Base-by-base conservation (phyloP, 2,797 vertebrate genomes). In the Denticeps clupeoides region DNA sequence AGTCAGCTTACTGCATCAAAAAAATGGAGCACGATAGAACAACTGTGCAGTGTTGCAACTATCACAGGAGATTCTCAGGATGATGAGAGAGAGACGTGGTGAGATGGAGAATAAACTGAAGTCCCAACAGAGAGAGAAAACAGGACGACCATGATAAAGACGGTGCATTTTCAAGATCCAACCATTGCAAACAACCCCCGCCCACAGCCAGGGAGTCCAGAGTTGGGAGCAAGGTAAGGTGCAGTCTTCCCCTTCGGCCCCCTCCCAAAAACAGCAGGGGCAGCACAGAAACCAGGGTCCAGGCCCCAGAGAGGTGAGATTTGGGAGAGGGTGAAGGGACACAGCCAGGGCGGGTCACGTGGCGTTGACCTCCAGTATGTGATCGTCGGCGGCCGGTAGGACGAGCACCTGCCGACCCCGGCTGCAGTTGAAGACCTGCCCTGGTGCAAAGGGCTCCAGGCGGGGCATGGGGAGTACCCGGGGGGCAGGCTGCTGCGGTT, bases 351-450 rank as follows among this genome's bases (percentile, higher is more conserved):
- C 12, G 40, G 45, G 84, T 98, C 94, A 98, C 79, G 94, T 98
- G 13, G 91, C 81, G 0, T 88, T 97, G 71, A 98, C 88, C 73
- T 98, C 93, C 60, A 97, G 83, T 66, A 97, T 86, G 10, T 96
- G 93, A 79, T 96, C 88, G 0, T 97, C 91, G 16, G 81, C 83
- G 73, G 88, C 79, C 47, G 94, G 94, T 60, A 97, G 79, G 66
- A 98, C 93, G 26, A 97, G 80, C 51, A 97, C 81, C 68, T 98
- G 94, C 53, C 49, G 77, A 0, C 86, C 75, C 0, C 69, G 65
- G 67, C 89, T 97, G 70, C 82, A 72, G 77, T 90, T 93, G 80
- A 91, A 93, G 56, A 96, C 87, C 78, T 98, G 92, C 8, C 92
- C 93, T 0, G 84, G 53, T 6, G 82, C 82, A 70, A 97, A 94